These are phyloP conservation scores for Mimas tiliae DNA, from an alignment of 2,888 invertebrate species.

Conservation along the genomic window DNA sequence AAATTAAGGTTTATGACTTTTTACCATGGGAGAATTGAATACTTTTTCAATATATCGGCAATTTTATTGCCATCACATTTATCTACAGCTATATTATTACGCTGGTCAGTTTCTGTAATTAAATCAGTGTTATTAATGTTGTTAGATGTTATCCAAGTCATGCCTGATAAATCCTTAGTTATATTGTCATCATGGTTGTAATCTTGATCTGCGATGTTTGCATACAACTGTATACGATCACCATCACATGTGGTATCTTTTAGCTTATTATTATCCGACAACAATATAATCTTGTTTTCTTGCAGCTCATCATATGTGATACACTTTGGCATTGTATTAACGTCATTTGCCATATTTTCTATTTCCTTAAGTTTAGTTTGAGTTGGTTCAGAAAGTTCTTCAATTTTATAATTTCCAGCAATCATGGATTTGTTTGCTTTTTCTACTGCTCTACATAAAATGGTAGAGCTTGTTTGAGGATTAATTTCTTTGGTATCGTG, in stretches of 20 bases:
- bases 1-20: slow-evolving; percentile 31
- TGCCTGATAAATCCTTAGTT: neutral
- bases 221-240: neutral
- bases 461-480: neutral
- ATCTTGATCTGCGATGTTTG: neutral
- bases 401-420: neutral
- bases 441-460: neutral
- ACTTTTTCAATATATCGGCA: slow-evolving; percentile 61
- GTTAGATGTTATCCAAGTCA: neutral
- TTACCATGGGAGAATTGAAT: slow-evolving; percentile 57
- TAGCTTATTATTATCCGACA: neutral
- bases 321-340: neutral
- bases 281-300: neutral
- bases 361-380: neutral
- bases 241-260: neutral
- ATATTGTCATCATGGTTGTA: neutral
- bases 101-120: neutral
- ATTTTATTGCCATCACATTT: slow-evolving; percentile 38
- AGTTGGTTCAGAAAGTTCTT: too few relatives aligned
- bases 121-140: neutral
- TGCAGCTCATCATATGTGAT: neutral
- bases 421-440: too few relatives aligned
- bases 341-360: neutral
- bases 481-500: neutral
- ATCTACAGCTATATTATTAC: slow-evolving; percentile 12